Evolutionary conservation across 2,797 vertebrate genomes (phyloP).

Genomic region (Mormyrus proboscirostris): DNA sequence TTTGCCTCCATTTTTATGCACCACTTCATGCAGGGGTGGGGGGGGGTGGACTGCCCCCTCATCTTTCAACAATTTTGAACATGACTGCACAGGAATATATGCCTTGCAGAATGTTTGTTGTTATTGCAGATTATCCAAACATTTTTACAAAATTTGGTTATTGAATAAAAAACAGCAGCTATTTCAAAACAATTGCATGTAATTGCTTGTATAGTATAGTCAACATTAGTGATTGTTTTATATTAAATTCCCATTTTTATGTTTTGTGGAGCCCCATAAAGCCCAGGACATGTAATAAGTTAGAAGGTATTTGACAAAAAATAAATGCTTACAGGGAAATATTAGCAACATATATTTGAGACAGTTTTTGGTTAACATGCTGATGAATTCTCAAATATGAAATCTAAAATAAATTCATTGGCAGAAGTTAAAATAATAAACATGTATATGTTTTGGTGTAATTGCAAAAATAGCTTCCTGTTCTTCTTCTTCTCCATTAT

Average conservation of each 20-base stretch:
- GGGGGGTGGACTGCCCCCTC: background rate
- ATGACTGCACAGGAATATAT: background rate
- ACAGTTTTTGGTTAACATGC: background rate
- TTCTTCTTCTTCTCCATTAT: background rate
- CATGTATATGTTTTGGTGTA: background rate
- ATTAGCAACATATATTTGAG: background rate
- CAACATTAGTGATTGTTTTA: background rate
- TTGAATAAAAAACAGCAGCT: background rate
- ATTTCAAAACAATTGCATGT: background rate
- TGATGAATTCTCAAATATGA: background rate
- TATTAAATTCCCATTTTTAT: background rate
- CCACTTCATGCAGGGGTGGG: background rate
- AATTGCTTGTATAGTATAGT: background rate
- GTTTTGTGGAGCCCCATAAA: background rate
- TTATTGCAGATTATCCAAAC: background rate
- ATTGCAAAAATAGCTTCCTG: background rate
- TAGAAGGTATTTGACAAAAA: background rate
- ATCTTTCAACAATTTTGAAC: background rate
- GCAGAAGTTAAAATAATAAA: background rate
- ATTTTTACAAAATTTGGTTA: background rate
- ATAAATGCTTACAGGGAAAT: background rate
- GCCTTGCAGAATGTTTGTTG: background rate
- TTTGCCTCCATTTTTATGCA: background rate
- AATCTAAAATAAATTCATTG: background rate
- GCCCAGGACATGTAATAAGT: background rate